Evolutionary conservation across 2,113 vertebrate genomes (phyloP).

Genomic region (Petaurus breviceps): DNA sequence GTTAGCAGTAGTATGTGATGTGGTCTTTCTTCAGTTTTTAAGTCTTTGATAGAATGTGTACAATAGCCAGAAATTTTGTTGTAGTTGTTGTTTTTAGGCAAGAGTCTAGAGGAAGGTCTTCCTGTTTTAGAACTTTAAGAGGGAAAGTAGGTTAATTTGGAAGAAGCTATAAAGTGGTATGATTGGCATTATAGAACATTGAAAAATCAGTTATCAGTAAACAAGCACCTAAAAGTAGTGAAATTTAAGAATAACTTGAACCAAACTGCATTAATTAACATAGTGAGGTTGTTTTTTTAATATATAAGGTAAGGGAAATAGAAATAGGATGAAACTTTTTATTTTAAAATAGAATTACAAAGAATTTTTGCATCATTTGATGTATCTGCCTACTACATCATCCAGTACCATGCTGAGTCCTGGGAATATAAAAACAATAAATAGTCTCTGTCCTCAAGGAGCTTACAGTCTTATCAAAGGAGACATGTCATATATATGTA

Average conservation of each 20-base stretch:
- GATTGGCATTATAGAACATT: neutral
- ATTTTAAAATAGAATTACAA: neutral
- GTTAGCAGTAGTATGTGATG: neutral
- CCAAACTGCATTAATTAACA: neutral
- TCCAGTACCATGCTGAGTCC: neutral
- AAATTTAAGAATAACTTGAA: neutral
- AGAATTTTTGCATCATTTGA: neutral
- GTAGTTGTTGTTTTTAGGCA: constrained; percentile 88
- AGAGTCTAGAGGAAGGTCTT: constrained; percentile 82
- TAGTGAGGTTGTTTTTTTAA: neutral
- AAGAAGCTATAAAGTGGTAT: constrained; percentile 80
- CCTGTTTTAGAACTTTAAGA: constrained; percentile 78
- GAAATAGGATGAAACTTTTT: neutral
- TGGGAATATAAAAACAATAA: neutral
- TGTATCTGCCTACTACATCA: neutral
- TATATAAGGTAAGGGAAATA: neutral
- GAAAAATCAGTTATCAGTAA: neutral
- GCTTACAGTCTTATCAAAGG: neutral
- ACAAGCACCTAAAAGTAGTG: neutral
- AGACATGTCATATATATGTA: neutral
- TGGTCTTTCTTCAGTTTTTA: constrained; percentile 11
- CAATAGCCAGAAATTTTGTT: constrained; percentile 73
- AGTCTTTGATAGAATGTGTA: neutral
- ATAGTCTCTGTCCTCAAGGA: neutral
- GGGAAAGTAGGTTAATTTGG: constrained; percentile 84